A percentile compares a stretch with the other conserved stretches of the same genome.
Evolutionary conservation across 2,797 vertebrate species (phyloP).

Genomic region (Miichthys miiuy): DNA sequence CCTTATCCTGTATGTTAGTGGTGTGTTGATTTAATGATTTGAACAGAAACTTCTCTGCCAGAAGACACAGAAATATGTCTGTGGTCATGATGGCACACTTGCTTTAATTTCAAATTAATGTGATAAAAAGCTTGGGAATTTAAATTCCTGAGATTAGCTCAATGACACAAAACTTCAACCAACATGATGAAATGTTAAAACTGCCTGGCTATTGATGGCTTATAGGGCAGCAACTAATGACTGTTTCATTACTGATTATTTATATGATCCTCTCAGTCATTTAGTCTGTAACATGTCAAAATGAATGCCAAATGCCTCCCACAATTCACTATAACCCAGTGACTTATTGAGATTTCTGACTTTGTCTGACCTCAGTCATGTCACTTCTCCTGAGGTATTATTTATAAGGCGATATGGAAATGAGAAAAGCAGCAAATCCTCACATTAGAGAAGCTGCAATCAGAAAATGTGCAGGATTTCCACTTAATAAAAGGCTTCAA

Average conservation of each 20-base stretch:
- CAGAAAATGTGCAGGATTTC: neutral
- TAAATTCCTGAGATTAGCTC: neutral
- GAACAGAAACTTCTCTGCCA: neutral
- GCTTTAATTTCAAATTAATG: neutral
- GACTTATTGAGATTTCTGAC: neutral
- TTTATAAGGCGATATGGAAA: neutral
- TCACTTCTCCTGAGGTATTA: neutral
- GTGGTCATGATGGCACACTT: neutral
- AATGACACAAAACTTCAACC: neutral
- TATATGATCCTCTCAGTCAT: neutral
- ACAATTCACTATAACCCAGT: neutral
- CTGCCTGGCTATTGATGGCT: neutral
- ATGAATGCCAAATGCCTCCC: neutral
- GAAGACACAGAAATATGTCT: too few relatives aligned
- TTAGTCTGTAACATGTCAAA: neutral
- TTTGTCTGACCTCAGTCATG: neutral
- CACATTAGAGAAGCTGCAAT: neutral
- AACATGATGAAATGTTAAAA: neutral
- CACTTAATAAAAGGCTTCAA: neutral
- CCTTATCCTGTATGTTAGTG: neutral
- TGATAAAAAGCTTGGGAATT: neutral
- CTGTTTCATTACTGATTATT: neutral
- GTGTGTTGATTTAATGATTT: neutral
- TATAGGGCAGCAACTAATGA: neutral
- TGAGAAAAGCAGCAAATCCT: neutral